Conservation (phyloP, 2,113 vertebrate genomes). For the Cyanistes caeruleus region DNA sequence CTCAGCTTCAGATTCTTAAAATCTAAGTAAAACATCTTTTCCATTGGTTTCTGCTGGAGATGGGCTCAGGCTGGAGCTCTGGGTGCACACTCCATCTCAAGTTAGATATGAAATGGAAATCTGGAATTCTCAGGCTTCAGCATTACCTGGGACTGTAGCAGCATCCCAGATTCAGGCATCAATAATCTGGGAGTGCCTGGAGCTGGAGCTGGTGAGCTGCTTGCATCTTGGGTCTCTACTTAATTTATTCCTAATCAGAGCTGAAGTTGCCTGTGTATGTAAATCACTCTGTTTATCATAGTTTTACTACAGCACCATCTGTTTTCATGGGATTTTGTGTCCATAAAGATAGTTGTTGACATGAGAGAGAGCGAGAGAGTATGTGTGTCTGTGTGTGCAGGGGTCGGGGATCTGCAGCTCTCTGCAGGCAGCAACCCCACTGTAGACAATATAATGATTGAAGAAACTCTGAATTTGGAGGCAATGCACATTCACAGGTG, state of each 20-base stretch:
- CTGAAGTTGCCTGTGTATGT: neutral
- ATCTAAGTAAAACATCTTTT: neutral
- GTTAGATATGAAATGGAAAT: neutral
- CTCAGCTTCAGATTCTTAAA: neutral
- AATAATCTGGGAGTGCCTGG: neutral
- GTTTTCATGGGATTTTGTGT: neutral
- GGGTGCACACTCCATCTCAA: neutral
- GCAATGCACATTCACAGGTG: neutral
- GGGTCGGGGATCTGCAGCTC: neutral
- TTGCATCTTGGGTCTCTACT: neutral
- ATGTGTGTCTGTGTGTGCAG: neutral
- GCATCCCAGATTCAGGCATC: neutral
- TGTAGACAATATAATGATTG: neutral
- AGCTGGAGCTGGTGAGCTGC: neutral
- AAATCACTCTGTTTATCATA: neutral
- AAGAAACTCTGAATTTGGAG: neutral
- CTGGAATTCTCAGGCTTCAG: neutral
- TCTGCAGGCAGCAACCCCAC: neutral
- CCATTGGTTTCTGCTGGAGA: neutral
- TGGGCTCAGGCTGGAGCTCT: neutral
- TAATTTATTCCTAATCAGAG: slow-evolving; percentile 18
- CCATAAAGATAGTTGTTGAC: neutral
- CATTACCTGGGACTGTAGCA: neutral
- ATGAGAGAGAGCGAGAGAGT: neutral
- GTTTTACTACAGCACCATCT: slow-evolving; percentile 17